Conservation (phyloP, 1,140 invertebrate genomes). For the Drosophila pseudoobscura region DNA sequence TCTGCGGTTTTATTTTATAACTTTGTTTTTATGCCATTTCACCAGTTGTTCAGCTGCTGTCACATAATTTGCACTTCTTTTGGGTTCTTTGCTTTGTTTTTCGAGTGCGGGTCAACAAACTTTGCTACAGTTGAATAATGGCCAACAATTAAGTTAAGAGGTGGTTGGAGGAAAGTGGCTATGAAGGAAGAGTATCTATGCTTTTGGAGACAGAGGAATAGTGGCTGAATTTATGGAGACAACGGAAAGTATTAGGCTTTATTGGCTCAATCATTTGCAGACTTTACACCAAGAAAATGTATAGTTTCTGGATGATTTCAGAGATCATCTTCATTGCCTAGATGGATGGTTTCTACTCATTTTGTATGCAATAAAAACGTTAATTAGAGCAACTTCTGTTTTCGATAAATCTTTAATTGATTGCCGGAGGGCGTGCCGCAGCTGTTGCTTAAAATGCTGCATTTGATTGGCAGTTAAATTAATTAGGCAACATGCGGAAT, state of each 20-base stretch:
- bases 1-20: constrained; percentile 61
- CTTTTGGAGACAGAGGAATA: too few relatives aligned
- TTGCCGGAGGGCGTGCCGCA: constrained; percentile 4
- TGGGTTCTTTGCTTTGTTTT: constrained; percentile 32
- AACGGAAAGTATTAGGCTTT: too few relatives aligned
- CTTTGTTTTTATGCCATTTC: constrained; percentile 71
- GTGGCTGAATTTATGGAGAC: too few relatives aligned
- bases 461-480: constrained; percentile 42
- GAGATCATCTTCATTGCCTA: too few relatives aligned
- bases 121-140: constrained; percentile 25
- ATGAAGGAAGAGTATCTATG: too few relatives aligned
- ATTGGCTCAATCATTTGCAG: too few relatives aligned
- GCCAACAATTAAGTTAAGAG: constrained; percentile 12
- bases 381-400: constrained; percentile 22
- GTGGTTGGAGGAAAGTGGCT: too few relatives aligned
- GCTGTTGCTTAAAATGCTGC: constrained; percentile 7
- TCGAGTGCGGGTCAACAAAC: constrained; percentile 54
- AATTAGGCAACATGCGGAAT: constrained; percentile 15
- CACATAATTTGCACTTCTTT: constrained; percentile 64
- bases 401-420: constrained; percentile 52
- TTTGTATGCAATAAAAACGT: background rate
- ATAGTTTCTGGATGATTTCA: too few relatives aligned
- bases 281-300: too few relatives aligned
- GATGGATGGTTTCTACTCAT: too few relatives aligned
- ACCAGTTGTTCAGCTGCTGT: constrained; percentile 51